Conservation (phyloP, 2,888 invertebrate genomes). For the Tethea ocularis region DNA sequence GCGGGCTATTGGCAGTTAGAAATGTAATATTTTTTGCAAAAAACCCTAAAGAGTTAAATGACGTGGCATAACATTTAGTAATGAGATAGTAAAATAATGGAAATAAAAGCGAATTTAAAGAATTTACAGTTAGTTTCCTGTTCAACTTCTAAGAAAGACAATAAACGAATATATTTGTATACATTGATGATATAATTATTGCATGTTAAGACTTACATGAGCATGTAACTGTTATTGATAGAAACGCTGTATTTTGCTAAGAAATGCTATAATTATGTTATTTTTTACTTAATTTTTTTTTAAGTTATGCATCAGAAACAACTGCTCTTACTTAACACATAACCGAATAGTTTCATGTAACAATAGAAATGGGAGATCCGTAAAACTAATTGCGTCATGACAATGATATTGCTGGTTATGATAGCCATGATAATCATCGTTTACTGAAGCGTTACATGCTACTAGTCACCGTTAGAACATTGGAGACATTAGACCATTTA, state of each 20-base stretch:
- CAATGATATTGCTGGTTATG: constrained; percentile 79
- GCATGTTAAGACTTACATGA: background rate
- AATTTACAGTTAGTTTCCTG: no score
- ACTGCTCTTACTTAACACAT: background rate
- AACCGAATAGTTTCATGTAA: constrained; percentile 11
- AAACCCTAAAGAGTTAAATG: no score
- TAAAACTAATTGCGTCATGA: constrained; percentile 77
- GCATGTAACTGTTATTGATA: no score
- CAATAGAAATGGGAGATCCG: constrained; percentile 61
- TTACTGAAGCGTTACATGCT: constrained; percentile 70
- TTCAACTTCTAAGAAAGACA: no score
- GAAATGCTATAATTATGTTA: no score
- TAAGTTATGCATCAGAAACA: background rate
- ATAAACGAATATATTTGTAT: background rate
- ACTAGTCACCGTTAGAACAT: constrained; percentile 49
- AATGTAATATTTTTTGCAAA: no score
- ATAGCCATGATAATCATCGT: constrained; percentile 77
- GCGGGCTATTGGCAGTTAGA: no score
- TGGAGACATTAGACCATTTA: constrained; percentile 45
- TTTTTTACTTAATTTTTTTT: no score
- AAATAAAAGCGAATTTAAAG: no score
- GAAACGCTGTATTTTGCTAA: no score
- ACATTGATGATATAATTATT: background rate
- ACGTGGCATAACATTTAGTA: no score
- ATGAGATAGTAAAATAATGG: no score